Percentiles rank a stretch among this genome's conserved stretches.
Evolutionary conservation across 2,113 vertebrate species (phyloP).

Genomic region (Spizaetus ornatus): DNA sequence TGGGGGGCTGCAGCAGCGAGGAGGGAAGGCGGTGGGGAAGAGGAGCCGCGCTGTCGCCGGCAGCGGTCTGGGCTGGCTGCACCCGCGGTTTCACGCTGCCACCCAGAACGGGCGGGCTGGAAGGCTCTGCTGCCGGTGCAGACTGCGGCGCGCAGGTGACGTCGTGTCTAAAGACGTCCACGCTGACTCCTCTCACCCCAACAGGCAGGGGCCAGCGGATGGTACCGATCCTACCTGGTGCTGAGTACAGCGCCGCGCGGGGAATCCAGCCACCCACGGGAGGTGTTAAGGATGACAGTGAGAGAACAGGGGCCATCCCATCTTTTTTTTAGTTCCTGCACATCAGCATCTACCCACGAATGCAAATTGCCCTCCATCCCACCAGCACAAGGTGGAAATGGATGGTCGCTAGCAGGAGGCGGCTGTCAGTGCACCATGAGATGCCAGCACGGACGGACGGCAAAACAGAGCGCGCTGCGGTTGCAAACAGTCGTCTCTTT

Average conservation of each 20-base stretch:
- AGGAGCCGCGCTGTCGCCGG: background rate
- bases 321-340: background rate
- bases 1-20: background rate
- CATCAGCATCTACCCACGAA: background rate
- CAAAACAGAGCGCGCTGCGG: background rate
- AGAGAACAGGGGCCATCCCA: background rate
- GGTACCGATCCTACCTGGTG: background rate
- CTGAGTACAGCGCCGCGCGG: too few species aligned
- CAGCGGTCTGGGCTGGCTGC: background rate
- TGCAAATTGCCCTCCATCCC: background rate
- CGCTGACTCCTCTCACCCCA: background rate
- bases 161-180: rapidly evolving
- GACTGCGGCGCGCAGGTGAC: rapidly evolving
- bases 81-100: rapidly evolving
- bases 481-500: background rate
- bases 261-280: background rate
- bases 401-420: rapidly evolving
- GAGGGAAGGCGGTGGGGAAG: background rate
- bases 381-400: background rate
- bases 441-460: background rate
- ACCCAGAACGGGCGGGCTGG: background rate
- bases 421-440: rapidly evolving
- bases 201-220: too few species aligned
- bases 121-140: background rate
- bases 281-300: background rate